Conservation (phyloP, 2,888 invertebrate species). For the Argyresthia albistria region DNA sequence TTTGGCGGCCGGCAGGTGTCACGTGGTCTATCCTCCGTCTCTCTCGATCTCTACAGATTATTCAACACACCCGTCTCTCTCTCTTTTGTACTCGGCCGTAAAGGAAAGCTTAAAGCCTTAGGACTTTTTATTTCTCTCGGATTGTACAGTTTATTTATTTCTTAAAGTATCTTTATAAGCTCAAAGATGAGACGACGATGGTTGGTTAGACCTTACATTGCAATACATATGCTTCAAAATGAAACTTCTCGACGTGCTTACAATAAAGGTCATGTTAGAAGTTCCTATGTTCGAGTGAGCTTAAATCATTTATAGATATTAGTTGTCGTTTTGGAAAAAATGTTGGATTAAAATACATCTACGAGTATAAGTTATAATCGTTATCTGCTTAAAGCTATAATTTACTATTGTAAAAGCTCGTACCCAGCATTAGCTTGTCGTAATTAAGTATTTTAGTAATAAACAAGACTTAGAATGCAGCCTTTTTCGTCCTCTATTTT, state of each 20-base stretch:
- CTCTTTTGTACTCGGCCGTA: constrained; percentile 36
- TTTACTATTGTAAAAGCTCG: not conserved
- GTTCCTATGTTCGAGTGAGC: not conserved
- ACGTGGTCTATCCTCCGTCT: constrained; percentile 39
- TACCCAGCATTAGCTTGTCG: not conserved
- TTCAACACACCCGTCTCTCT: constrained; percentile 25
- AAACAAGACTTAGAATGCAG: not conserved
- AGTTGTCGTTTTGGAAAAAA: not conserved
- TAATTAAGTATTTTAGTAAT: not conserved
- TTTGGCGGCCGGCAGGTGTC: constrained; percentile 70
- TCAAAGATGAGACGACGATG: not conserved
- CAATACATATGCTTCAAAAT: not conserved
- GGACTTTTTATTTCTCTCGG: constrained; percentile 25
- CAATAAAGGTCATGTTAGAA: too few relatives aligned
- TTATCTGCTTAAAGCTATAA: not conserved
- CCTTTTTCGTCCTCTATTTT: too few relatives aligned
- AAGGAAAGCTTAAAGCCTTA: constrained; percentile 38
- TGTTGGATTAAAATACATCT: too few relatives aligned
- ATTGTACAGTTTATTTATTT: constrained; percentile 56
- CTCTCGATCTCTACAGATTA: constrained; percentile 19
- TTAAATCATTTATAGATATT: not conserved
- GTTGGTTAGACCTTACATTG: not conserved
- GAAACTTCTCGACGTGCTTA: too few relatives aligned
- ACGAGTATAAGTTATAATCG: too few relatives aligned
- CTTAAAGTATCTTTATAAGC: constrained; percentile 25